phyloP scores from a whole-genome alignment of 1,140 invertebrate species.

The Eriocheir sinensis region DNA sequence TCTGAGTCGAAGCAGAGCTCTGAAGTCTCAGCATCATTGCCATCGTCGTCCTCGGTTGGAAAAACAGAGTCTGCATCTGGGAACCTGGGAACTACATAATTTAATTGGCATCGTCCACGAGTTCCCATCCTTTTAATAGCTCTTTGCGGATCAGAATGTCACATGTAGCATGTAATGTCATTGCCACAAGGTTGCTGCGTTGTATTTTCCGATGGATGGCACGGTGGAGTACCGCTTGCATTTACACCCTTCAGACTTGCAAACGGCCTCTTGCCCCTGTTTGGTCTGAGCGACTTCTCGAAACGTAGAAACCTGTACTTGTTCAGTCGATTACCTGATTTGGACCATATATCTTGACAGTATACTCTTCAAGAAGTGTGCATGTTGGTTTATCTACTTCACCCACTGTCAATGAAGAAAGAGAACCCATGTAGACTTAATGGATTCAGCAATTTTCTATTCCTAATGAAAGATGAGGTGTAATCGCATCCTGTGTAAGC shows the following conservation, averaged over 20 bases:
- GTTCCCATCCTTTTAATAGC: slow-evolving; percentile 7
- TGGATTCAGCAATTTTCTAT: slow-evolving; percentile 32
- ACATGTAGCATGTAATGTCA: no score
- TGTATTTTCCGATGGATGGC: no score
- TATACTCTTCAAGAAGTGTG: background rate
- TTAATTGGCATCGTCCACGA: slow-evolving; percentile 17
- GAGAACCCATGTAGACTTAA: slow-evolving; percentile 8
- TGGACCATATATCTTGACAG: no score
- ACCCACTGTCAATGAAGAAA: slow-evolving; percentile 23
- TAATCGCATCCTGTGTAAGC: no score
- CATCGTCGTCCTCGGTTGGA: background rate
- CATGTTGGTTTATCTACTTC: background rate
- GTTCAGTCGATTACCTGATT: background rate
- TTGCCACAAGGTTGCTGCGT: no score
- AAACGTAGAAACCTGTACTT: slow-evolving; percentile 28
- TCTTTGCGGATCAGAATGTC: no score
- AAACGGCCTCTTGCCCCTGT: no score
- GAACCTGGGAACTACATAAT: slow-evolving; percentile 35
- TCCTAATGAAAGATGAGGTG: slow-evolving; percentile 15
- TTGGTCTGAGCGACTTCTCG: no score
- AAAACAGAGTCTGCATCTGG: slow-evolving; percentile 3
- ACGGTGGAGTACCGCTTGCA: no score
- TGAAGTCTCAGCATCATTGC: no score
- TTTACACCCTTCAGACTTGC: no score
- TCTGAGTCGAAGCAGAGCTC: no score